A percentile compares a stretch with the other conserved stretches of the same genome.
Evolutionary conservation across 2,113 vertebrate genomes (phyloP).

Genomic region (Hystrix cristata): DNA sequence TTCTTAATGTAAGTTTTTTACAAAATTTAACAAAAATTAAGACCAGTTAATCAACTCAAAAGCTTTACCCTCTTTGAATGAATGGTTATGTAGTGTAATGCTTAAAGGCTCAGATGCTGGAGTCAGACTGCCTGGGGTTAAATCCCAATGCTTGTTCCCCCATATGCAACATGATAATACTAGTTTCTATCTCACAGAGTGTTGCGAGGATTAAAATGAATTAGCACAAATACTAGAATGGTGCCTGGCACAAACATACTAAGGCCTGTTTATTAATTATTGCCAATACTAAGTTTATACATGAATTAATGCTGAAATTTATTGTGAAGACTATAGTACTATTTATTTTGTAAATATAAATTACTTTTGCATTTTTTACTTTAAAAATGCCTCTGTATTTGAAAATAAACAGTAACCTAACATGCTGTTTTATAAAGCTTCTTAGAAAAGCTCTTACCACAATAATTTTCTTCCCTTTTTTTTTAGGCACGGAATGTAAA

Average conservation of each 20-base stretch:
- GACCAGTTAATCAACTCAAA: neutral
- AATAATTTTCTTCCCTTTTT: slow-evolving; percentile 55
- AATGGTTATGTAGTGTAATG: neutral
- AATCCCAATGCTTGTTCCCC: neutral
- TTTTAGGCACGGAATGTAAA: slow-evolving; percentile 96
- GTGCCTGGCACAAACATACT: neutral
- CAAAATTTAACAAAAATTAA: slow-evolving; percentile 10
- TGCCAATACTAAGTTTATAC: slow-evolving; percentile 27
- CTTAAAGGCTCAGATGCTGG: neutral
- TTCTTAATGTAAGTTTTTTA: slow-evolving; percentile 29
- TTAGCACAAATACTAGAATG: slow-evolving; percentile 27
- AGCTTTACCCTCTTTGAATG: neutral
- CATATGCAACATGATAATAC: neutral
- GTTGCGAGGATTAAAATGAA: slow-evolving; percentile 14
- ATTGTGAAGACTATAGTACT: neutral
- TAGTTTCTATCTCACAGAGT: neutral
- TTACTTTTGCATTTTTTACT: slow-evolving; percentile 14
- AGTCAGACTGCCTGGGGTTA: neutral
- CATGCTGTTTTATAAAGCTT: slow-evolving; percentile 36
- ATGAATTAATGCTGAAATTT: slow-evolving; percentile 28
- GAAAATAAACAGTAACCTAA: slow-evolving; percentile 53
- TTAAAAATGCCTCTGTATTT: slow-evolving; percentile 33
- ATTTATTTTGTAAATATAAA: slow-evolving; percentile 26
- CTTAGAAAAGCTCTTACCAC: slow-evolving; percentile 53
- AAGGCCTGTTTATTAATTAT: neutral